Conservation (phyloP, 2,113 vertebrate species). For the Rhynchomys soricoides region DNA sequence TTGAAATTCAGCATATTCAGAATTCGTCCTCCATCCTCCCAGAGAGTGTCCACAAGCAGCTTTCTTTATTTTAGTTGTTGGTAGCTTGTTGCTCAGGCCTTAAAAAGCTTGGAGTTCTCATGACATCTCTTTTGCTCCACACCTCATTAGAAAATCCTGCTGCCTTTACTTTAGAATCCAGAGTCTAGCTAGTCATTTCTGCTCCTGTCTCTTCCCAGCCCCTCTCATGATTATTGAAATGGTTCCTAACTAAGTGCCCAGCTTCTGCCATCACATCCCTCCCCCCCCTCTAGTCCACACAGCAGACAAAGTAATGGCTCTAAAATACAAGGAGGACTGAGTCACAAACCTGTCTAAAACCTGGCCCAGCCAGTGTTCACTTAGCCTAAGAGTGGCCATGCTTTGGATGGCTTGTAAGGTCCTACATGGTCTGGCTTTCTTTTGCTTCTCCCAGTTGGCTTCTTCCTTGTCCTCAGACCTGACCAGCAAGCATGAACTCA, state of each 20-base stretch:
- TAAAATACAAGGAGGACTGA: background rate
- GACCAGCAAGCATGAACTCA: background rate
- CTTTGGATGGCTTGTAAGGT: background rate
- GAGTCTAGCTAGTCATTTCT: background rate
- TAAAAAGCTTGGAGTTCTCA: background rate
- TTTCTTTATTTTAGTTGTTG: background rate
- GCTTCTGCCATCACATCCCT: background rate
- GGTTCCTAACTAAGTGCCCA: background rate
- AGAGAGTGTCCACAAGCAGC: background rate
- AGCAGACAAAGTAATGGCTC: background rate
- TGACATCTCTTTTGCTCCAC: background rate
- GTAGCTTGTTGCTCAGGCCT: background rate
- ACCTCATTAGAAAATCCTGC: background rate
- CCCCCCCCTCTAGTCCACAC: background rate
- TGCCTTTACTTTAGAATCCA: background rate
- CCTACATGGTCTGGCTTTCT: background rate
- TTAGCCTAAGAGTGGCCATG: background rate
- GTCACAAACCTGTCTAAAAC: background rate
- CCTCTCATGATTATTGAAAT: background rate
- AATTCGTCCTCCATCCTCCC: background rate
- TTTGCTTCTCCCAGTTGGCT: background rate
- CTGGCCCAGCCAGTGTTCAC: background rate
- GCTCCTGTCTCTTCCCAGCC: background rate
- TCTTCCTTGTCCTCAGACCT: background rate
- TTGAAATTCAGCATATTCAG: background rate